These are phyloP conservation scores for Picus viridis DNA, from an alignment of 2,797 vertebrate species.

Conservation along the genomic window DNA sequence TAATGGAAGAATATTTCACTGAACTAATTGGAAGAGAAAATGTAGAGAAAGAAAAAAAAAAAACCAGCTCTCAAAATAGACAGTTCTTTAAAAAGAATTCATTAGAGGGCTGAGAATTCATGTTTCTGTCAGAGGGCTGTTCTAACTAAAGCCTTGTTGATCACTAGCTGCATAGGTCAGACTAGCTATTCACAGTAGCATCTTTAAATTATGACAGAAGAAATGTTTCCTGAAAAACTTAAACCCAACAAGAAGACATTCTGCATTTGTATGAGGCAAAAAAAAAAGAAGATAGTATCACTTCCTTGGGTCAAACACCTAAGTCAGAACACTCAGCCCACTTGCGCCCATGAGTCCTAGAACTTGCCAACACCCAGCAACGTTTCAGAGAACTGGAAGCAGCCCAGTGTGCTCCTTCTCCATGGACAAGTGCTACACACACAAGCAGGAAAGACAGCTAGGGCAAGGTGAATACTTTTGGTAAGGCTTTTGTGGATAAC, in stretches of 20 bases:
- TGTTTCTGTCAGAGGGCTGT: not conserved
- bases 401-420: not conserved
- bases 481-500: not conserved
- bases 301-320: not conserved
- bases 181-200: not conserved
- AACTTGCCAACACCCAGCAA: not conserved
- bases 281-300: not conserved
- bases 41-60: not conserved
- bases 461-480: not conserved
- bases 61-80: not conserved
- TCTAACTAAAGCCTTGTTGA: not conserved
- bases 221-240: not conserved
- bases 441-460: not conserved
- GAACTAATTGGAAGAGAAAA: slow-evolving; percentile 6
- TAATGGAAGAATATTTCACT: not conserved
- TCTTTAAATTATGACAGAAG: not conserved
- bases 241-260: not conserved
- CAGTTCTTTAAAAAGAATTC: slow-evolving; percentile 33
- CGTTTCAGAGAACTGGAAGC: not conserved
- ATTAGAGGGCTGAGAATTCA: slow-evolving; percentile 21
- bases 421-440: not conserved
- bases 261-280: not conserved
- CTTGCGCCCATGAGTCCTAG: not conserved
- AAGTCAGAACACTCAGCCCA: not conserved
- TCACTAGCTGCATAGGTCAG: slow-evolving; percentile 5